A percentile compares a stretch with the other conserved stretches of the same genome.
Conservation (phyloP, 2,113 vertebrate species). For the Saguinus imperator region DNA sequence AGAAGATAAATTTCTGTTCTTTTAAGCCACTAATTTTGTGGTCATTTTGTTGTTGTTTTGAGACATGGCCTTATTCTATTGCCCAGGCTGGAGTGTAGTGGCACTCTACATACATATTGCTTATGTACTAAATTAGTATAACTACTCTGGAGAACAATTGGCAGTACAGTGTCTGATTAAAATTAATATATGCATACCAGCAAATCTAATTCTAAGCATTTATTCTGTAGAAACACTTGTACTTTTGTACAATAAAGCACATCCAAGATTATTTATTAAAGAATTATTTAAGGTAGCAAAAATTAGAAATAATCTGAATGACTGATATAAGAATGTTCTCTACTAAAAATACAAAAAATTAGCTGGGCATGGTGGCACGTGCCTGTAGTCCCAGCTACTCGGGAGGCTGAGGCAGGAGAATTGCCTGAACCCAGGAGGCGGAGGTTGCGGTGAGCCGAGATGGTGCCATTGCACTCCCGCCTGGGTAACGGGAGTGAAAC, state of each 20-base stretch:
- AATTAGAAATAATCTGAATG: not conserved
- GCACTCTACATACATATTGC: not conserved
- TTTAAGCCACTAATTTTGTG: not conserved
- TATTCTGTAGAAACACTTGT: not conserved
- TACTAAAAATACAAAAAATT: no score
- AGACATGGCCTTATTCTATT: no score
- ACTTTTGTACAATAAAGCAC: not conserved
- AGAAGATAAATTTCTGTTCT: not conserved
- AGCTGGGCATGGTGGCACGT: no score
- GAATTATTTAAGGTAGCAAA: not conserved
- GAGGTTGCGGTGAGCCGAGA: no score
- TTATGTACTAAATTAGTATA: not conserved
- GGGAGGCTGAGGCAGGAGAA: no score
- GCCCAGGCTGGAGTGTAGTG: no score
- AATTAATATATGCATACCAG: not conserved
- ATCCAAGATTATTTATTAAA: not conserved
- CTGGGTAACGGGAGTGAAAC: no score
- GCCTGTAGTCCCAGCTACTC: no score
- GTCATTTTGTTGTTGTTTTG: not conserved
- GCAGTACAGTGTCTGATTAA: not conserved
- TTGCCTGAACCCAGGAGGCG: no score
- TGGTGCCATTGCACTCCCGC: no score
- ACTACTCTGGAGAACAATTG: not conserved
- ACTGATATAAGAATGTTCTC: not conserved
- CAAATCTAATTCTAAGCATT: not conserved